Conservation (phyloP, 2,797 vertebrate species). For the Leucoraja ocellata region DNA sequence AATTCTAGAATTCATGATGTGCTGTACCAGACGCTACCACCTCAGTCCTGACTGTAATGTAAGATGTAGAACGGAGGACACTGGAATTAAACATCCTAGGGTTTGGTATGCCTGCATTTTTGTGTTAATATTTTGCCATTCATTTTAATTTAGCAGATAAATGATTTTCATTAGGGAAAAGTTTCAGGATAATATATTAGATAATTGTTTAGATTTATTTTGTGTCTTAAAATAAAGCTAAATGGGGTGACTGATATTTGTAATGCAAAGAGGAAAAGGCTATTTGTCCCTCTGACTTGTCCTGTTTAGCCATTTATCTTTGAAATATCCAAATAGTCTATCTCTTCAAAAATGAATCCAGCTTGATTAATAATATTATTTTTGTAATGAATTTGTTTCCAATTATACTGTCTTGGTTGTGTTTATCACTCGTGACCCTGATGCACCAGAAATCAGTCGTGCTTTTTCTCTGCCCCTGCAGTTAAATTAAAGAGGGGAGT, state of each 20-base stretch:
- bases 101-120: slow-evolving; percentile 38
- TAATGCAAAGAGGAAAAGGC: not conserved
- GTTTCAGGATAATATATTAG: not conserved
- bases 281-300: not conserved
- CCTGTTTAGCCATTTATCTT: not conserved
- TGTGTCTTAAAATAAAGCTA: not conserved
- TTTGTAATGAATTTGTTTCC: slow-evolving; percentile 3
- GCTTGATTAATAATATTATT: not conserved
- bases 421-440: not conserved
- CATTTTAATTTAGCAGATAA: slow-evolving; percentile 35
- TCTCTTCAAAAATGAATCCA: not conserved
- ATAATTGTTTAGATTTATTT: not conserved
- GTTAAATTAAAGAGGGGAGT: not conserved
- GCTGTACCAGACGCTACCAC: slow-evolving; percentile 29
- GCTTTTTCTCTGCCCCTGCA: not conserved
- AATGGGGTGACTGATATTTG: not conserved
- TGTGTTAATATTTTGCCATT: slow-evolving; percentile 35
- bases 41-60: slow-evolving; percentile 33
- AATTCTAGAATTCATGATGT: slow-evolving; percentile 36
- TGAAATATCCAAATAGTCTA: not conserved
- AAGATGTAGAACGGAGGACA: slow-evolving; percentile 36
- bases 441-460: slow-evolving; percentile 24
- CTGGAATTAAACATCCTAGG: slow-evolving; percentile 37
- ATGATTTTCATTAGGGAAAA: not conserved
- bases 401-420: not conserved